Base-by-base conservation (phyloP, 2,797 vertebrate species). In the Artibeus jamaicensis region DNA sequence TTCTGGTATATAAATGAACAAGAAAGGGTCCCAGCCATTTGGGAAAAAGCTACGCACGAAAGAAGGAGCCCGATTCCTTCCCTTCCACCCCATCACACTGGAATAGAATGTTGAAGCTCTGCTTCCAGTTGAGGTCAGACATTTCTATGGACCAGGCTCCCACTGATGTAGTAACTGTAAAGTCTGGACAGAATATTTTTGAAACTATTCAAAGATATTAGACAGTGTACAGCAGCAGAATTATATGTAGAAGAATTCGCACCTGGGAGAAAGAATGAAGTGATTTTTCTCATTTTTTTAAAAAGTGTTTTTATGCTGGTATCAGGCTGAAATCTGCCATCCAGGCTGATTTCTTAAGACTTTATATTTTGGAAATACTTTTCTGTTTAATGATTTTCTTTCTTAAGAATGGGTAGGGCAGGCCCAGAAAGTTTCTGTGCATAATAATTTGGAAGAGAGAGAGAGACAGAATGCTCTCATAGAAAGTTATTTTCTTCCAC, bases 401-500 rank as follows among this genome's bases (percentile, higher is more conserved):
- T 93, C 90, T 73, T 37, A 65, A 77, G 29, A 32, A 89, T 86
- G 24, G 15, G 6, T 48, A 70, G 5, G 11, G 6, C 55, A 9
- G 18, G 85, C 14, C 8, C 46, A 85, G 42, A 32, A 91, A 71
- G 6, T 48, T 29, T 4, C 18, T 34, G 86, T 57, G 68, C 16
- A 44, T 55, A 86, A 76, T 26, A 91, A 91, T 93, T 77, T 91
- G 21, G 65, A 93, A 77, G 26, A 42, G n/a, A 85, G n/a, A 83
- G 78, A 76, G 26, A 95, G 32, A 89, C 14, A 74, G 26, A 86
- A 65, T 57, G 14, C 6, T 44, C 6, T 44, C 34, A 6, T 44
- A 29, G 22, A 71, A 48, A 93, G 5, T 16, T 18, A 78, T 84
- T 89, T 81, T 53, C 57, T 91, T 96, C 42, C 26, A n/a, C 39